Conservation (phyloP, 2,113 vertebrate species). For the Ophthalmolycus amberensis region DNA sequence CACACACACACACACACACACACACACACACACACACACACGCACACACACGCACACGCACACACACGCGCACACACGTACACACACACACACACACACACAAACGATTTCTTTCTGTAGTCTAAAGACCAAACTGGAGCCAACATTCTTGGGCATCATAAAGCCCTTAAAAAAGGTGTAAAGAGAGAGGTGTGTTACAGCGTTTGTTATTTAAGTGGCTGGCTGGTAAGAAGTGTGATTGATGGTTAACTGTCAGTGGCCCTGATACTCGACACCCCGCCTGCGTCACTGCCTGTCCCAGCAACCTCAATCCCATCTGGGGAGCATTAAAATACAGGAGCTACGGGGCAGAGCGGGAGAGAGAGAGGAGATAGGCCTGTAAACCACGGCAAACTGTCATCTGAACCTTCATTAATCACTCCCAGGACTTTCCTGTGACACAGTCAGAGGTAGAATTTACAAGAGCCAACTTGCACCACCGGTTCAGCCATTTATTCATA, state of each 20-base stretch:
- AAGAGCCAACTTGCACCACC: slow-evolving; percentile 18
- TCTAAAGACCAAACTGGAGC: slow-evolving; percentile 25
- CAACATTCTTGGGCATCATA: slow-evolving; percentile 42
- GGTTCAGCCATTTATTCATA: slow-evolving; percentile 41
- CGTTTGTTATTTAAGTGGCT: slow-evolving; percentile 60
- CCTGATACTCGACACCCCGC: slow-evolving; percentile 73
- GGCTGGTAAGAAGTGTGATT: slow-evolving; percentile 68
- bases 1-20: background rate
- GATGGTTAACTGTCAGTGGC: slow-evolving; percentile 70
- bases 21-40: background rate
- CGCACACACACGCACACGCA: background rate
- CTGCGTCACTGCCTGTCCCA: slow-evolving; percentile 76
- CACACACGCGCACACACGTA: background rate
- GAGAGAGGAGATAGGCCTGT: slow-evolving; percentile 43
- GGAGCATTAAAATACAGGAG: slow-evolving; percentile 72
- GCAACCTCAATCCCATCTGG: slow-evolving; percentile 76
- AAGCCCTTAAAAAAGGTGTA: slow-evolving; percentile 25
- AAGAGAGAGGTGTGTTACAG: slow-evolving; percentile 44
- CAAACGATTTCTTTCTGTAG: slow-evolving; percentile 20
- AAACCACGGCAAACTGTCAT: slow-evolving; percentile 69
- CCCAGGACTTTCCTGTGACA: slow-evolving; percentile 48
- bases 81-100: slow-evolving; percentile 1
- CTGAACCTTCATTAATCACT: slow-evolving; percentile 68
- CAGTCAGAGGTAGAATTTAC: slow-evolving; percentile 56
- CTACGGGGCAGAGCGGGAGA: slow-evolving; percentile 22